These are phyloP conservation scores for Brachionus manjavacas DNA, from an alignment of 1,140 invertebrate species.

Conservation along the genomic window DNA sequence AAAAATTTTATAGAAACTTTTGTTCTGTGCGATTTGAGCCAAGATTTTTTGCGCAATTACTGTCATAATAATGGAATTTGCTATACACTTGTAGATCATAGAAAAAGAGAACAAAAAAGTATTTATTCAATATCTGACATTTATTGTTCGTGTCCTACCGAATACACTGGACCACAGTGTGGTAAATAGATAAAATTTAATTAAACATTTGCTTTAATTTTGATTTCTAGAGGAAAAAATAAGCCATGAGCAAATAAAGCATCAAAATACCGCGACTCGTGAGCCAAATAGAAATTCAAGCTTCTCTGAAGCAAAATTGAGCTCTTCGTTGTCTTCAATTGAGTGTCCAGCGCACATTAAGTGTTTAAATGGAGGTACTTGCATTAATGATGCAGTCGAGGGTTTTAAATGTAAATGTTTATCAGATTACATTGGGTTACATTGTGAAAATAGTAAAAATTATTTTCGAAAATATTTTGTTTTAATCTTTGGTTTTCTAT, in stretches of 20 bases:
- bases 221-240: conserved; percentile 8
- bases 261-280: not conserved
- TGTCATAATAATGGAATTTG: conserved; percentile 33
- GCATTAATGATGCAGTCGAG: not conserved
- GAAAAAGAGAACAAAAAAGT: not conserved
- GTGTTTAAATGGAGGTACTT: conserved; percentile 16
- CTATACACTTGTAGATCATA: conserved; percentile 8
- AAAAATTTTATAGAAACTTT: conserved; percentile 8
- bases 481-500: not conserved
- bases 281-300: not conserved
- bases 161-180: conserved; percentile 18
- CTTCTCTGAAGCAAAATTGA: not conserved
- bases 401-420: not conserved
- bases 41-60: not conserved
- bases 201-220: not conserved
- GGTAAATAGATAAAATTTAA: not conserved
- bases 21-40: conserved; percentile 33
- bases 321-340: not conserved
- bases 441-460: conserved; percentile 18
- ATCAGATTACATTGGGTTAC: not conserved
- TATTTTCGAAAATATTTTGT: not conserved
- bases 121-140: conserved; percentile 17
- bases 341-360: not conserved
- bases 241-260: not conserved
- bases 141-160: conserved; percentile 33